Conservation (phyloP, 1,140 invertebrate genomes). For the Drosophila saltans region DNA sequence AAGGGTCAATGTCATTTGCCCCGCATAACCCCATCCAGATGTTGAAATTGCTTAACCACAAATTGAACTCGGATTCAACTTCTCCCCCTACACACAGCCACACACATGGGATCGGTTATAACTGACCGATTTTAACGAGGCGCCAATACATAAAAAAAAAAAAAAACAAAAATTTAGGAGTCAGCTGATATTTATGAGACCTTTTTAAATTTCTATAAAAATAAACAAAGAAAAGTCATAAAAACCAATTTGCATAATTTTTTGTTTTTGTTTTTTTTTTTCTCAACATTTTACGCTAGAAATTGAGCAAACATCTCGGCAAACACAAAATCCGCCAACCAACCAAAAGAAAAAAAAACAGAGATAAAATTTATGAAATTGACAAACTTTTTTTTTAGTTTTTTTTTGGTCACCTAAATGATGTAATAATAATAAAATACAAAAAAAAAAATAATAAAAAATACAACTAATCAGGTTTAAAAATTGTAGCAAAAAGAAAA, state of each 20-base stretch:
- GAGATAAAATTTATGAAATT: conserved; percentile 15
- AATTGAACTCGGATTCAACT: conserved; percentile 12
- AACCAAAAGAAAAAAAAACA: background rate
- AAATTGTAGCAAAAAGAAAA: conserved; percentile 16
- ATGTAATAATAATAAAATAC: conserved; percentile 20
- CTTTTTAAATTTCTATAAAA: conserved; percentile 21
- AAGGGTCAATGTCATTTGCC: conserved; percentile 17
- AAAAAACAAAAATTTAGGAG: background rate
- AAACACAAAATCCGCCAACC: conserved; percentile 21
- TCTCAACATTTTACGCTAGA: conserved; percentile 8
- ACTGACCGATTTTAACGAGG: conserved; percentile 17
- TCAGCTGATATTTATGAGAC: conserved; percentile 20
- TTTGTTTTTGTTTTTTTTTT: background rate
- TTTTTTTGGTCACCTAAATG: conserved; percentile 1
- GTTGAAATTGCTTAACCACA: conserved; percentile 16
- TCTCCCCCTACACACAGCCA: background rate
- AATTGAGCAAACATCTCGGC: conserved; percentile 8
- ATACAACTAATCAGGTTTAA: conserved; percentile 16
- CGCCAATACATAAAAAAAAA: conserved; percentile 19
- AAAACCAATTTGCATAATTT: conserved; percentile 20
- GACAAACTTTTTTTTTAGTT: conserved; percentile 4
- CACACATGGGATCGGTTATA: conserved; percentile 2
- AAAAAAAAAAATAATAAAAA: background rate
- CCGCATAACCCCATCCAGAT: conserved; percentile 12
- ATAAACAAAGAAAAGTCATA: conserved; percentile 19